Conservation (phyloP, 1,140 invertebrate species). For the Trypoxylus dichotomus region DNA sequence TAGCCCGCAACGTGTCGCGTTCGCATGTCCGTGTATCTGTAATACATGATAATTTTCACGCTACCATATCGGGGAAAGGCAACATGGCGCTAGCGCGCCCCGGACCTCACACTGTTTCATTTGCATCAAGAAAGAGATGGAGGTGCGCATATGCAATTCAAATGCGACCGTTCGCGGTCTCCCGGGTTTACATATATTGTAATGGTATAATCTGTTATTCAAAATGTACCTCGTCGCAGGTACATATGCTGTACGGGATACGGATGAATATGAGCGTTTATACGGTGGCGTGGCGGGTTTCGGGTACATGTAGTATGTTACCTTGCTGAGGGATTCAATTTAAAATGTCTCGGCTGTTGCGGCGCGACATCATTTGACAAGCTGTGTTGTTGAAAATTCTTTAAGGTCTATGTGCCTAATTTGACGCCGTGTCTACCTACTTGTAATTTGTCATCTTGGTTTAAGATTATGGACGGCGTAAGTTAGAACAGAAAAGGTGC, state of each 20-base stretch:
- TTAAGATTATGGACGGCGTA: too few species aligned
- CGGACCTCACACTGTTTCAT: slow-evolving; percentile 28
- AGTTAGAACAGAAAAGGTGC: too few species aligned
- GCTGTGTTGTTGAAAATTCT: too few species aligned
- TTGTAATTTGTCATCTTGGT: too few species aligned
- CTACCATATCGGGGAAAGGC: slow-evolving; percentile 19
- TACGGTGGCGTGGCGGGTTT: too few species aligned
- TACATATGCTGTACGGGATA: neutral
- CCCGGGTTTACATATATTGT: neutral
- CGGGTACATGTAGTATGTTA: too few species aligned
- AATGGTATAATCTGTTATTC: slow-evolving; percentile 17
- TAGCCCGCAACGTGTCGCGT: neutral
- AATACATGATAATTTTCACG: slow-evolving; percentile 29
- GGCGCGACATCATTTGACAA: too few species aligned
- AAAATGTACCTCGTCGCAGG: neutral
- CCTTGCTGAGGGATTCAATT: too few species aligned
- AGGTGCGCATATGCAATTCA: slow-evolving; percentile 5
- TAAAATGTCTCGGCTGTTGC: too few species aligned
- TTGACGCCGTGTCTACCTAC: too few species aligned
- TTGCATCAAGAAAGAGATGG: slow-evolving; percentile 16
- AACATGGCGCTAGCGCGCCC: slow-evolving; percentile 25
- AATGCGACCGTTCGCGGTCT: slow-evolving; percentile 9
- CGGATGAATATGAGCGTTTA: neutral
- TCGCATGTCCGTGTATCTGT: slow-evolving; percentile 13
- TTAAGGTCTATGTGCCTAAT: too few species aligned